Evolutionary conservation across 2,888 invertebrate genomes (phyloP), one percentile per base, ranked within the genome.

Genomic region (Emesis furor): DNA sequence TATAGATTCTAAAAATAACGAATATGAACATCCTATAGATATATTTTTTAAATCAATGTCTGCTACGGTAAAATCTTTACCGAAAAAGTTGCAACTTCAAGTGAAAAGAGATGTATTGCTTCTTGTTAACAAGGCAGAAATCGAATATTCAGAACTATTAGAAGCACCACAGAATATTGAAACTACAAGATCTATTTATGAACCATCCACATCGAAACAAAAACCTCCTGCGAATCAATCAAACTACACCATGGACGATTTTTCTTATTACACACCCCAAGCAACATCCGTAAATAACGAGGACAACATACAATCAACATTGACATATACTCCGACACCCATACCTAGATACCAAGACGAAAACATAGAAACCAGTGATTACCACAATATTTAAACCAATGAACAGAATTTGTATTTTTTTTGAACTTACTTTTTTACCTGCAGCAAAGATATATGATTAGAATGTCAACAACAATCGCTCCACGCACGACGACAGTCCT

Each of bases 191-290:
- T 85, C 81, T 85, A 85, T 84, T 79, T 76, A 79, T 82, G 79
- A 83, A 81, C 83, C 85, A 83, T 83, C 83, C 77, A 86, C 83
- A 82, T 82, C 82, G 79, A 85, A 83, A 83, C 85, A 86, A 79
- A 86, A 82, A 80, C 82, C 82, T 85, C 78, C 82, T 83, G 78
- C 78, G 79, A 83, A 83, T 86, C 83, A 85, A 85, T 79, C 86
- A 86, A 86, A 86, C 83, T 86, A 83, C 82, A 86, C 82, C 79
- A 86, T 83, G 86, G 85, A 86, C 83, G 81, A 86, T 83, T 81
- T 85, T 86, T 86, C 82, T 86, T 86, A 86, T 86, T 86, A 86
- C 86, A 83, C 82, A 85, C 82, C 82, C 84, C 78, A 85, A 82
- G 82, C 85, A 85, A 85, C 80, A 82, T 84, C 81, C 82, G 82